Base-by-base conservation (phyloP, 2,888 invertebrate species). In the Ophion ventricosus region DNA sequence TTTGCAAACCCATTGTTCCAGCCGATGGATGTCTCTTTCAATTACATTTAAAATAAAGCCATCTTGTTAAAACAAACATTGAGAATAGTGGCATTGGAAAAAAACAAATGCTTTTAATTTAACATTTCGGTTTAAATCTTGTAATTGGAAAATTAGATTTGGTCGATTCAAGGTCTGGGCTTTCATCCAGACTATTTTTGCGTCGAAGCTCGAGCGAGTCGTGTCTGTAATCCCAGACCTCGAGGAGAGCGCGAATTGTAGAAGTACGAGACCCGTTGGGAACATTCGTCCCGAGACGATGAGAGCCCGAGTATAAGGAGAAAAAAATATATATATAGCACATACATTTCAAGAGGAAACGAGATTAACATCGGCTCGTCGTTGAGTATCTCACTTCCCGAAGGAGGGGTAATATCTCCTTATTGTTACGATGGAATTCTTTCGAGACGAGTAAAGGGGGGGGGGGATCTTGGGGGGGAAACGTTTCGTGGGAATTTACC, bases 401-500 rank as follows among this genome's bases (percentile, higher is more conserved):
- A 86, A 85, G 86, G 80, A 85, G 85, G 84, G 67, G 74, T 69
- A 70, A 78, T 76, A 57, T 56, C 73, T 79, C 70, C 80, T 78
- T 87, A 87, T 87, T 87, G 86, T 87, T 87, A 80, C 84, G 83
- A 82, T 84, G 85, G 82, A 87, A 87, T 87, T 80, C 80, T 61
- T 25, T 73, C 72, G 73, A 66, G 77, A 59, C 29, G 59, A 49
- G 35, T 3, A 25, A 49, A 57, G 67, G 29, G 40, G 3, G 56
- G 67, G 29, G 40, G 3, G 56, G 63, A 25, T 54, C 3, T 17
- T 10, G 88, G 87, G 89, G 87, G 89, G 88, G 87, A 87, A 88
- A 89, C 85, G 87, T 89, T 89, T 88, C 90, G 90, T 93, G 93
- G 92, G 93, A 93, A 93, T 91, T 93, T 93, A 93, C 93, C 92